Evolutionary conservation across 2,113 vertebrate genomes (phyloP), one percentile per base, ranked within the genome.

Genomic region (Chloebia gouldiae): DNA sequence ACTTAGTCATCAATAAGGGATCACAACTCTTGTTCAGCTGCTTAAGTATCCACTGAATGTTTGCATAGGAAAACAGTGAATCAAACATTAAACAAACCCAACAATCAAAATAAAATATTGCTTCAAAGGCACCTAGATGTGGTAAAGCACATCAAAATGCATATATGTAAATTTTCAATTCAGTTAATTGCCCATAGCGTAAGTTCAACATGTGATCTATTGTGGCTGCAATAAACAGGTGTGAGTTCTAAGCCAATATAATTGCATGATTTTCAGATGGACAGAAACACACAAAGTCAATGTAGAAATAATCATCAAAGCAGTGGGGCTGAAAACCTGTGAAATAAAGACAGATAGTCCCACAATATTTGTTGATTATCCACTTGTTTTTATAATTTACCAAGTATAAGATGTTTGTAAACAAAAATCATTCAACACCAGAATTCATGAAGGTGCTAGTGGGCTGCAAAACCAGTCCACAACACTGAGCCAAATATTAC

Each of bases 321-420:
- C 13, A 56, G 13, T 13, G 3, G 10, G 21, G 80, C 44, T 51
- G 22, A 70, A 69, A 88, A 57, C 8, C 6, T 56, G 4, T 73
- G 51, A 68, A 82, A 79, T 16, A 73, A n/a, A 53, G 56, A 50
- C 3, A 49, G 21, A 30, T 45, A 70, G 42, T 85, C 30, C 54
- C 1, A 9, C 27, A 39, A 15, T 30, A 64, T 19, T 56, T 15
- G 8, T 30, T n/a, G 35, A 54, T 66, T 27, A 60, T 27, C 9
- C 1, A 4, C 10, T 33, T 66, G 49, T 82, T 59, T 16, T 19
- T 13, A 42, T 27, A 70, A 0, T 50, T 59, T n/a, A 31, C 7
- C 17, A 63, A 65, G 51, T 33, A 44, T 6, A 69, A 64, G 35
- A 37, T 3, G n/a, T 13, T 44, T 44, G 12, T 39, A 71, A 84